Conservation (phyloP, 2,797 vertebrate species). For the Psittacula derbiana region DNA sequence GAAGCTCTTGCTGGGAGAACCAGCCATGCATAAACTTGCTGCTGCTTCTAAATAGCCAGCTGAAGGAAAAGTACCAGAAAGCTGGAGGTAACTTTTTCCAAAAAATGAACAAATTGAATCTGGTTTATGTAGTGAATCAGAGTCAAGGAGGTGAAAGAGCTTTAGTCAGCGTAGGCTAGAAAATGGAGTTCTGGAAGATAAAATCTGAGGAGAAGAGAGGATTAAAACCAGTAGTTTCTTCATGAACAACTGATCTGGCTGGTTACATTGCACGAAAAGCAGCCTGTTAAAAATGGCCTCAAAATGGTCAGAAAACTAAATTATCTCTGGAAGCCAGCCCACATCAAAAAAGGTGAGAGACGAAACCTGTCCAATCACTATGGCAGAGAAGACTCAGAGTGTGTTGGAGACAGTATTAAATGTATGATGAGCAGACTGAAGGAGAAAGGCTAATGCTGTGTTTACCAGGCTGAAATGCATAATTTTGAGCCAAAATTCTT, state of each 20-base stretch:
- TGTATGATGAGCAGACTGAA: background rate
- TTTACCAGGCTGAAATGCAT: background rate
- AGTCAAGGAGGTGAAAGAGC: constrained; percentile 12
- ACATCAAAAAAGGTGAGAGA: background rate
- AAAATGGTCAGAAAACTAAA: background rate
- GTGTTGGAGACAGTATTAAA: background rate
- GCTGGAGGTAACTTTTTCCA: background rate
- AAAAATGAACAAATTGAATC: background rate
- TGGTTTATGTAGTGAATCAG: constrained; percentile 19
- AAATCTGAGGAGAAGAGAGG: constrained; percentile 13
- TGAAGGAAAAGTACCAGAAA: constrained; percentile 1
- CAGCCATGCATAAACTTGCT: background rate
- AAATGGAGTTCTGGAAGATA: constrained; percentile 7
- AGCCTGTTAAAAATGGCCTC: background rate
- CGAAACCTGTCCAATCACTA: rapidly evolving
- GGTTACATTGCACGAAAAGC: background rate
- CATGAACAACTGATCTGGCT: constrained; percentile 19
- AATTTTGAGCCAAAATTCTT: background rate
- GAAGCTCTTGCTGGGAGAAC: background rate
- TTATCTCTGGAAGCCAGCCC: background rate
- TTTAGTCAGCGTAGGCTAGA: background rate
- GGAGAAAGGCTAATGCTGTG: background rate
- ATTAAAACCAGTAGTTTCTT: constrained; percentile 33
- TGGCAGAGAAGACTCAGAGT: background rate
- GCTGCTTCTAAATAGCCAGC: background rate